Evolutionary conservation across 2,888 invertebrate genomes (phyloP).

Genomic region (Drosophila barbarae): DNA sequence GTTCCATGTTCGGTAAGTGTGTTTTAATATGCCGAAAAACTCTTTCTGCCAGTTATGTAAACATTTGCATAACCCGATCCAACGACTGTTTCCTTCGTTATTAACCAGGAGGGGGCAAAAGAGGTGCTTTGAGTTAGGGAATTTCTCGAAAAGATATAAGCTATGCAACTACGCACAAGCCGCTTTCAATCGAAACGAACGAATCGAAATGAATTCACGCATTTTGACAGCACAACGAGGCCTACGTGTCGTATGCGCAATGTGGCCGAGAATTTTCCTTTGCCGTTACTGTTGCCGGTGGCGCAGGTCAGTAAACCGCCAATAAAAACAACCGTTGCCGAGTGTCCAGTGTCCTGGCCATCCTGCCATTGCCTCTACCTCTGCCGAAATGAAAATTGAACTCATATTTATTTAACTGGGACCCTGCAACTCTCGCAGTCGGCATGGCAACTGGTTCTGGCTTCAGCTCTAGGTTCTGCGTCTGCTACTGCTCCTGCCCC

Average conservation of each 20-base stretch:
- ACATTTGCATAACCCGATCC: constrained; percentile 46
- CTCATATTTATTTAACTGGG: constrained; percentile 74
- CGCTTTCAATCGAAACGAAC: constrained; percentile 12
- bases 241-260: constrained; percentile 67
- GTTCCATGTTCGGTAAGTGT: constrained; percentile 50
- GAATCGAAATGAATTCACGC: constrained; percentile 66
- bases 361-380: constrained; percentile 10
- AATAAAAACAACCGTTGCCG: constrained; percentile 70
- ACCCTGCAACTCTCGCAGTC: constrained; percentile 49
- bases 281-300: constrained; percentile 37
- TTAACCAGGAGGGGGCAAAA: constrained; percentile 13
- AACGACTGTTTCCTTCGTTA: constrained; percentile 26
- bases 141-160: constrained; percentile 11
- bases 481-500: neutral
- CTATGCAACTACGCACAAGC: neutral
- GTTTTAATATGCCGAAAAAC: constrained; percentile 41
- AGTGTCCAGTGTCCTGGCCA: constrained; percentile 19
- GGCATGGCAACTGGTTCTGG: constrained; percentile 37
- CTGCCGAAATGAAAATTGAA: constrained; percentile 71
- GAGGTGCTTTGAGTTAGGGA: constrained; percentile 10
- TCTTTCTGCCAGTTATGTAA: constrained; percentile 47
- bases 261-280: constrained; percentile 35
- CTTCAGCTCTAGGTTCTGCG: constrained; percentile 1
- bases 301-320: constrained; percentile 74
- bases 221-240: constrained; percentile 44